phyloP scores from a whole-genome alignment of 1,140 invertebrate species.

The Augochlora pura region DNA sequence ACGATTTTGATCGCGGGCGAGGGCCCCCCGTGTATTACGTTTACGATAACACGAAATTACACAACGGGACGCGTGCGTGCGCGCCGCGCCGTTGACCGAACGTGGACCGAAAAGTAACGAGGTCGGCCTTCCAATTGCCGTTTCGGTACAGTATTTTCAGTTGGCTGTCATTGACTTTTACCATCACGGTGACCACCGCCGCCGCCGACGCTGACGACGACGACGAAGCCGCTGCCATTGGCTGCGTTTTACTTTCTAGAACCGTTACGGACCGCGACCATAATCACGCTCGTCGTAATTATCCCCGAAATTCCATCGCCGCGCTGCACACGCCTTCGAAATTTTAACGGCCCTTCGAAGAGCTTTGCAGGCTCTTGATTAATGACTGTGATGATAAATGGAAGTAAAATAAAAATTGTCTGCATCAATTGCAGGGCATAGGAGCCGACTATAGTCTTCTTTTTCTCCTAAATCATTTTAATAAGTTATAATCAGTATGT shows the following conservation, averaged over 20 bases:
- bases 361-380: too few relatives aligned
- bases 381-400: too few relatives aligned
- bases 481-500: too few relatives aligned
- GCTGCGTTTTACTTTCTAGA: slow-evolving; percentile 45
- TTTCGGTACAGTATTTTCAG: slow-evolving; percentile 9
- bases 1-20: slow-evolving; percentile 10
- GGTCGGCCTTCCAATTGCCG: background rate
- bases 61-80: slow-evolving; percentile 17
- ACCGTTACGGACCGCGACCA: slow-evolving; percentile 23
- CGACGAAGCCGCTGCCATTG: background rate
- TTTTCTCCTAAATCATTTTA: too few relatives aligned
- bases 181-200: background rate
- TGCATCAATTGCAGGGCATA: too few relatives aligned
- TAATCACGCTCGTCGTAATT: slow-evolving; percentile 12
- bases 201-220: too few relatives aligned
- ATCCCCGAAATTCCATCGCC: background rate
- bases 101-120: slow-evolving; percentile 35
- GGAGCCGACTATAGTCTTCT: too few relatives aligned
- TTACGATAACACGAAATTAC: slow-evolving; percentile 43
- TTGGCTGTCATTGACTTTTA: slow-evolving; percentile 18
- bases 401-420: too few relatives aligned
- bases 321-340: too few relatives aligned
- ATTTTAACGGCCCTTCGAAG: too few relatives aligned
- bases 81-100: background rate
- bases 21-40: slow-evolving; percentile 18